Evolutionary conservation across 2,797 vertebrate genomes (phyloP), one percentile per base, ranked within the genome.

Genomic region (Eurystomus glaucurus): DNA sequence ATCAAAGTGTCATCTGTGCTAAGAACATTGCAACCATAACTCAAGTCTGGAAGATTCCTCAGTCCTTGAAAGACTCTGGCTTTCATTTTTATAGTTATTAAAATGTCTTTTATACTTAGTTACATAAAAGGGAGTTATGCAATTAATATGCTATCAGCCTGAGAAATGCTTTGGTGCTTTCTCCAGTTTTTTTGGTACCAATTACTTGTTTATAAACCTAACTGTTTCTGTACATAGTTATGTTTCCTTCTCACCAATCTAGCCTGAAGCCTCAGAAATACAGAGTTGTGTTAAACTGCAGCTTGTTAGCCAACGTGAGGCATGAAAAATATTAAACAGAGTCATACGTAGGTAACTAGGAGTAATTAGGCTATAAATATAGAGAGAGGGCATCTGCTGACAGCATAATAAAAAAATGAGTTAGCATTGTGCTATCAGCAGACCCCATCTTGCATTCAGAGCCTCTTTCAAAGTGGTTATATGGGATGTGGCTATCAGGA

Each of bases 161-260:
- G 98, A 98, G 98, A 98, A 98, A 97, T 96, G 98, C 98, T 98
- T 98, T 97, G 98, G 98, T 98, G 98, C 98, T 98, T 99, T 97
- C 98, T 98, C 98, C 95, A 92, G 84, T 98, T 98, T 98, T 96
- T 98, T 98, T 98, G 99, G 99, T 99, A 99, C 99, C 99, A 98
- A 96, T 98, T 98, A 96, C 97, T 98, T 98, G 97, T 98, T 98
- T 98, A 97, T 98, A 98, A 98, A 98, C 60, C 95, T 98, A 98
- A 98, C 90, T 97, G 93, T 98, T 97, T 98, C 98, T 98, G 98
- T 99, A 98, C 96, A 98, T 98, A 98, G 97, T 95, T 96, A 86
- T 60, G 82, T 97, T 98, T 98, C 94, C 86, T 97, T 96, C 96
- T 98, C 93, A 97, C 85, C 95, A 78, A 55, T 86, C 93, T 95